Evolutionary conservation across 2,113 vertebrate genomes (phyloP), one percentile per base, ranked within the genome.

Genomic region (Crotalus tigris): DNA sequence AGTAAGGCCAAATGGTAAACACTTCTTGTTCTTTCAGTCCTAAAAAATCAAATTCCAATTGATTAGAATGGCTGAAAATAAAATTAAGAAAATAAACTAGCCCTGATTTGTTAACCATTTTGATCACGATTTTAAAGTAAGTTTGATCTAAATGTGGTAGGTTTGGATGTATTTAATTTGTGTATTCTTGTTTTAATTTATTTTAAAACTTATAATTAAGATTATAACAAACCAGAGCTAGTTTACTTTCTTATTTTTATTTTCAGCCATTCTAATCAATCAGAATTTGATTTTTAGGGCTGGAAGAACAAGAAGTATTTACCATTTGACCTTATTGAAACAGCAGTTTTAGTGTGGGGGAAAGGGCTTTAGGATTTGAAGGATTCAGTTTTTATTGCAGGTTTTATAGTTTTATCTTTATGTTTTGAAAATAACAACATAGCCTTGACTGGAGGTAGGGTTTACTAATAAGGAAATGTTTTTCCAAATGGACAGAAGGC

Each of bases 401-500:
- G 13, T 44, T 85, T 24, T 15, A 91, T 15, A 39, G 19, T 64
- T 69, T 64, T 61, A 54, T 39, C 21, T 39, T 33, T 33, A 53
- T 4, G 29, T 88, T 75, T 88, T 92, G 17, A 46, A 88, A 75
- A 2, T 33, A 5, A 23, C 1, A 59, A 90, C 5, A 10, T 13
- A 55, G 3, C 44, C n/a, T 86, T 57, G 51, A 81, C 3, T 57
- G 4, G n/a, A 89, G 33, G 2, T 5, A 17, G 46, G 44, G 46
- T 11, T 85, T 46, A 10, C 29, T 90, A 64, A 15, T 1, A 61
- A 15, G 86, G 46, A 81, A 92, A 81, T 21, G 53, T 69, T 29
- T 19, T 93, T 90, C 39, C 89, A 64, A 90, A 87, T 86, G 75
- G 81, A 29, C n/a, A 90, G 61, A 89, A 81, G 51, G 15, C n/a